These are phyloP conservation scores for Agriopis marginaria DNA, from an alignment of 2,888 invertebrate species.

Conservation along the genomic window DNA sequence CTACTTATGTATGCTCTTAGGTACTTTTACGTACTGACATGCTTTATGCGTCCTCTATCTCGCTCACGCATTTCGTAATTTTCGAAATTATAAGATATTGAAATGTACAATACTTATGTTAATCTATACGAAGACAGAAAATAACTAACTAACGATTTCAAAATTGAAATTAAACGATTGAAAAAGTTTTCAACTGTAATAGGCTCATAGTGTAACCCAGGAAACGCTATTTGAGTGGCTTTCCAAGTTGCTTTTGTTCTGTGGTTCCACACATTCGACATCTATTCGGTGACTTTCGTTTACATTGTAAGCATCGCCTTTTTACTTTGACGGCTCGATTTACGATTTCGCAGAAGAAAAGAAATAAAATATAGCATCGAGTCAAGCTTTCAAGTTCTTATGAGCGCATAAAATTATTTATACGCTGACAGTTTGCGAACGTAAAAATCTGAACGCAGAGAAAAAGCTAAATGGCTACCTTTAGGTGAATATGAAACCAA, in stretches of 20 bases:
- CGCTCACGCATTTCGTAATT: too few relatives aligned
- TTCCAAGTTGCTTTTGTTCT: constrained; percentile 6
- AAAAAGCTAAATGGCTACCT: neutral
- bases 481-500: neutral
- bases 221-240: neutral
- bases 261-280: constrained; percentile 22
- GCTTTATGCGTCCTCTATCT: too few relatives aligned
- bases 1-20: too few relatives aligned
- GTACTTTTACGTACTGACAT: too few relatives aligned
- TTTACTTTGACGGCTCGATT: constrained; percentile 33
- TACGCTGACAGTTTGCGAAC: constrained; percentile 14
- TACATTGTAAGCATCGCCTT: constrained; percentile 35
- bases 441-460: constrained; percentile 7
- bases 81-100: too few relatives aligned
- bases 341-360: constrained; percentile 31
- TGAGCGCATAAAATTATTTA: constrained; percentile 31
- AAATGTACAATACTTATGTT: too few relatives aligned
- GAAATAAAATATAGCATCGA: constrained; percentile 24
- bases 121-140: too few relatives aligned
- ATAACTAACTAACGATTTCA: too few relatives aligned
- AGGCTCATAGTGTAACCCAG: neutral
- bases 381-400: constrained; percentile 21
- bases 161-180: too few relatives aligned
- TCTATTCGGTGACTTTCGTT: constrained; percentile 22
- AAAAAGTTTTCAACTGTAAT: neutral